phyloP scores from a whole-genome alignment of 2,113 vertebrate species.

The Zosterops pallidus region DNA sequence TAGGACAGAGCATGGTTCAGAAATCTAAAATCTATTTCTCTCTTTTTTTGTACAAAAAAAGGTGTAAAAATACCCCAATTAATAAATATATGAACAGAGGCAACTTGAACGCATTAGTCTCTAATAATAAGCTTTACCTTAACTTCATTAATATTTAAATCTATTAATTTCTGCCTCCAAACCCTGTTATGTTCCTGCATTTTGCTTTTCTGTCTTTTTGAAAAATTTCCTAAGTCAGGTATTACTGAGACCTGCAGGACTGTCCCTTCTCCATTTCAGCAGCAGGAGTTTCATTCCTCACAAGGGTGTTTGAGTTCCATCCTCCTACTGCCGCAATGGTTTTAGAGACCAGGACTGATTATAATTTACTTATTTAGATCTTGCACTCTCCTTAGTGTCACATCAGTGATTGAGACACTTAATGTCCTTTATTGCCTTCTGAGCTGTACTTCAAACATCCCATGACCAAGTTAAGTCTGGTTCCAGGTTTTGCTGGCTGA shows the following conservation, averaged over 20 bases:
- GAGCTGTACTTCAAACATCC: not conserved
- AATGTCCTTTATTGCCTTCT: not conserved
- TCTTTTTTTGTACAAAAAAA: not conserved
- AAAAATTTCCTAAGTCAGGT: not conserved
- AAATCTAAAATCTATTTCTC: not conserved
- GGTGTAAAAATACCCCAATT: not conserved
- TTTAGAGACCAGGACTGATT: not conserved
- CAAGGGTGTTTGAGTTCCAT: not conserved
- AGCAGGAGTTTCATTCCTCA: not conserved
- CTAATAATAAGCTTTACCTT: not conserved
- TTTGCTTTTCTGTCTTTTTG: not conserved
- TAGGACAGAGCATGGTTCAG: not conserved
- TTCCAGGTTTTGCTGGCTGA: not conserved
- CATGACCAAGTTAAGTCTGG: not conserved
- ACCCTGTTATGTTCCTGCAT: not conserved
- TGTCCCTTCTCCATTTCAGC: not conserved
- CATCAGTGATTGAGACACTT: not conserved
- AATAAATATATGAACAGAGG: not conserved
- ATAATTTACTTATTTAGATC: not conserved
- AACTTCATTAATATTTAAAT: not conserved
- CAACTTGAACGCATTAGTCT: not conserved
- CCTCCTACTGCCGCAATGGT: not conserved
- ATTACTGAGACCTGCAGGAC: not conserved
- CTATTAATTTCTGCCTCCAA: not conserved
- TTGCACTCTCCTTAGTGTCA: not conserved